phyloP scores from a whole-genome alignment of 37 sponge, comb jelly and placozoan genomes.

The Chondrosia reniformis region DNA sequence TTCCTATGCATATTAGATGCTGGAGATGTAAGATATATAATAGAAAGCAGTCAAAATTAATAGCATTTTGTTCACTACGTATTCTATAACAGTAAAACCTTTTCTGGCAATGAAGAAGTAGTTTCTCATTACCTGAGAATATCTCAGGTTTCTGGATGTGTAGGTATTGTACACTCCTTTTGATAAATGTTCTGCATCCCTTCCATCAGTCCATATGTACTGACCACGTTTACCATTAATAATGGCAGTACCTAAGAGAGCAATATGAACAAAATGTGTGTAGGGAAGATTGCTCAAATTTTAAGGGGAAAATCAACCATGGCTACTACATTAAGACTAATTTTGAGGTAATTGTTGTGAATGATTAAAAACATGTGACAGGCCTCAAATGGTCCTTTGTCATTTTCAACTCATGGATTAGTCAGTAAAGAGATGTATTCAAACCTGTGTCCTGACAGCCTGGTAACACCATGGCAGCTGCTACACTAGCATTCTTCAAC shows the following conservation, averaged over 20 bases:
- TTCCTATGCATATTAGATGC: neutral
- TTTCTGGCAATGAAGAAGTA: too few relatives aligned
- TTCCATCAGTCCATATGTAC: conserved; percentile 33
- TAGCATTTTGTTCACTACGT: too few relatives aligned
- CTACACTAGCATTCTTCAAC: conserved; percentile 43
- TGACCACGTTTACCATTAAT: conserved; percentile 45
- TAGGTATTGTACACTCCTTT: conserved; percentile 45
- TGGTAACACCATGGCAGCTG: conserved; percentile 46
- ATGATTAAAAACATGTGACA: too few relatives aligned
- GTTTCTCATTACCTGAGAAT: conserved; percentile 50
- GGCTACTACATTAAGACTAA: too few relatives aligned
- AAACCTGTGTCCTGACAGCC: conserved; percentile 30
- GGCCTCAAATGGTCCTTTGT: too few relatives aligned
- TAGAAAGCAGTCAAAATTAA: too few relatives aligned
- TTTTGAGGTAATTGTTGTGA: too few relatives aligned
- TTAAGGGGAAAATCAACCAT: too few relatives aligned
- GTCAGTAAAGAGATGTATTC: neutral
- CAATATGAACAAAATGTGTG: too few relatives aligned
- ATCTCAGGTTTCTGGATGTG: conserved; percentile 39
- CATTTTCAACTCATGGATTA: too few relatives aligned
- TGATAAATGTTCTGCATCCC: conserved; percentile 30
- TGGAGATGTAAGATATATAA: neutral
- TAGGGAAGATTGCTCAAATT: neutral
- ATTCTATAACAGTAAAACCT: too few relatives aligned
- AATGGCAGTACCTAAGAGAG: conserved; percentile 47